Evolutionary conservation across 2,888 invertebrate species (phyloP), one percentile per base, ranked within the genome.

Genomic region (Acrobasis suavella): DNA sequence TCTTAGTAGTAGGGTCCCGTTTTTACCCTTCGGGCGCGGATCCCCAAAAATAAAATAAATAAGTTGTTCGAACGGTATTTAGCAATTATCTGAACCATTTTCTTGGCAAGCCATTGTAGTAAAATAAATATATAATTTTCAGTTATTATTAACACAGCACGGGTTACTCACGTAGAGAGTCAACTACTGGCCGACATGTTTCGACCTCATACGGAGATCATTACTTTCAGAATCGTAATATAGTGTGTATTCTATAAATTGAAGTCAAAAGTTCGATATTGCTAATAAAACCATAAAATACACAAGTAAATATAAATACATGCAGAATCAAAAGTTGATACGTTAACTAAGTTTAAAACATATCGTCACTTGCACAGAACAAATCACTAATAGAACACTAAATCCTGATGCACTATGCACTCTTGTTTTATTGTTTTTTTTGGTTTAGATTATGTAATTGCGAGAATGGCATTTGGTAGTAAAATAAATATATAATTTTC

Each of bases 391-490:
- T 9, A 32, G 46, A 64, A 62, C 67, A 67, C 67, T 65, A 17
- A 52, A 49, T 38, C 46, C 60, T 59, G 54, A 60, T 54, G 37
- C 65, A 65, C 65, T 61, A 59, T 46, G 39, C 69, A 70, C 68
- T 63, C 7, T 56, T 66, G 66, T 67, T 65, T 65, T 65, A 64
- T 52, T 58, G 62, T 70, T 71, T 72, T 70, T n/a, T 73, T 65
- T 59, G 64, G 62, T 63, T 52, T 70, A 67, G 73, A 66, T 66
- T 87, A 88, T 87, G 80, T 88, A 87, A 87, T 80, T 81, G 65
- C 71, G 80, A 77, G 86, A 89, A 87, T 89, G 88, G 82, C 83
- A n/a, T n/a, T n/a, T n/a, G n/a, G n/a, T n/a, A n/a, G n/a, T n/a
- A n/a, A n/a, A n/a, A n/a, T n/a, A n/a, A n/a, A n/a, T n/a, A n/a